A percentile compares a stretch with the other conserved stretches of the same genome.
Conservation (phyloP, 2,888 invertebrate species). For the Steinernema carpocapsae region DNA sequence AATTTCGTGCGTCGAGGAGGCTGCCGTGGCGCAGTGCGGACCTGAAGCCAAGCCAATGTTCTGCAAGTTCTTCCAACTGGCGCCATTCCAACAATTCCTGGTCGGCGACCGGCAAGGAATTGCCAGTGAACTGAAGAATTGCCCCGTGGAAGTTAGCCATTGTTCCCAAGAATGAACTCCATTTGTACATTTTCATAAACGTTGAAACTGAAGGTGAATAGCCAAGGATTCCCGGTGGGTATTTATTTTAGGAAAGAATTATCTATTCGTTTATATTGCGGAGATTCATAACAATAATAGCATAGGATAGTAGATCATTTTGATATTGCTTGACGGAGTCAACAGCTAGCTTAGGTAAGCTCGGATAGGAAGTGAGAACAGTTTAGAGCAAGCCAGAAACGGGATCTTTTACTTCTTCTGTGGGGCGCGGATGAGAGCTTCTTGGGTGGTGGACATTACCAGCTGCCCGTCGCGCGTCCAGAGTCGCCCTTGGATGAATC, state of each 20-base stretch:
- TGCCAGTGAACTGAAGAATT: neutral
- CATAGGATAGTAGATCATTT: neutral
- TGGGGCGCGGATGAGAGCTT: constrained; percentile 41
- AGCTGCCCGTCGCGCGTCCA: constrained; percentile 43
- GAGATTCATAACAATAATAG: too few relatives aligned
- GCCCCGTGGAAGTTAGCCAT: constrained; percentile 5
- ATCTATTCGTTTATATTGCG: too few relatives aligned
- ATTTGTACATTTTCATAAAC: neutral
- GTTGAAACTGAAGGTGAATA: too few relatives aligned
- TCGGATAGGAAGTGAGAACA: neutral
- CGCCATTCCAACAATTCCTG: constrained; percentile 20
- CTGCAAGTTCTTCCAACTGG: constrained; percentile 31
- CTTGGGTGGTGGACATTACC: constrained; percentile 44
- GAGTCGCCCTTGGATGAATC: constrained; percentile 39
- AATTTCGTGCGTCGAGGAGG: constrained; percentile 26
- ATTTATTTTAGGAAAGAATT: too few relatives aligned
- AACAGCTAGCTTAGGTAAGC: too few relatives aligned
- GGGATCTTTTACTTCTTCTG: neutral
- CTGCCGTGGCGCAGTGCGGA: constrained; percentile 5
- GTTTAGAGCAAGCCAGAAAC: neutral
- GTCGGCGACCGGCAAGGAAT: constrained; percentile 26
- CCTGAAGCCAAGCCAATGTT: constrained; percentile 24
- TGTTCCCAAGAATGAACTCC: neutral
- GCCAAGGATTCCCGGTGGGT: too few relatives aligned
- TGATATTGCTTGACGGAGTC: neutral